phyloP scores from a whole-genome alignment of 1,140 invertebrate species.

The Drosophila persimilis region DNA sequence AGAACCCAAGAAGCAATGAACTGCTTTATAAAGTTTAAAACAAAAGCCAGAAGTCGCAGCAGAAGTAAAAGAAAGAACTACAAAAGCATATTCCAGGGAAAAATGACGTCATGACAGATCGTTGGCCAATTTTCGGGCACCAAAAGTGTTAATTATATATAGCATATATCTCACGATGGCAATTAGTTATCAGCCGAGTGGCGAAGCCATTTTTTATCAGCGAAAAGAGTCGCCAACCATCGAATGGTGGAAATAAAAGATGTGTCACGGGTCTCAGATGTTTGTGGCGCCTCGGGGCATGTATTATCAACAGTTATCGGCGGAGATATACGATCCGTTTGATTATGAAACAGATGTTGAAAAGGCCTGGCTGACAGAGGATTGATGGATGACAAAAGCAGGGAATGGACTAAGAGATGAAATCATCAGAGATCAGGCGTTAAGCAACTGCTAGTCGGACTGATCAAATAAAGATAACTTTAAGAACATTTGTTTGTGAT shows the following conservation, averaged over 20 bases:
- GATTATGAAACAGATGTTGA: constrained; percentile 20
- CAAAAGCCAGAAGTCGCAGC: constrained; percentile 19
- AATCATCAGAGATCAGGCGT: constrained; percentile 3
- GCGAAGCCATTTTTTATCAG: constrained; percentile 1
- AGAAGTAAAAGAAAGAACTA: background rate
- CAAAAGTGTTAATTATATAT: constrained; percentile 30
- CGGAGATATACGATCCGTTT: constrained; percentile 14
- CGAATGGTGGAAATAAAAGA: constrained; percentile 31
- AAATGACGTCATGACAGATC: constrained; percentile 22
- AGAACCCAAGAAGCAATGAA: constrained; percentile 13
- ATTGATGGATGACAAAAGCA: background rate
- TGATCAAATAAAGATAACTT: constrained; percentile 1
- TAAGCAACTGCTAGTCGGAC: background rate
- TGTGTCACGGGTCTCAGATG: constrained; percentile 35
- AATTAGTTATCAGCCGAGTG: constrained; percentile 28
- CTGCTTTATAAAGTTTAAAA: constrained; percentile 36
- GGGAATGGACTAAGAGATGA: background rate
- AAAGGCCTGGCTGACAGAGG: constrained; percentile 14
- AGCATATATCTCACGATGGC: constrained; percentile 9
- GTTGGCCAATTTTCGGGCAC: constrained; percentile 24
- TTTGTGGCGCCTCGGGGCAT: constrained; percentile 29
- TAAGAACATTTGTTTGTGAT: background rate
- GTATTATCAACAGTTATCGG: constrained; percentile 35
- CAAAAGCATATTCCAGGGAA: constrained; percentile 9
- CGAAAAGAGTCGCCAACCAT: constrained; percentile 24